phyloP scores from a whole-genome alignment of 2,113 vertebrate genomes.

The Odobenus rosmarus region DNA sequence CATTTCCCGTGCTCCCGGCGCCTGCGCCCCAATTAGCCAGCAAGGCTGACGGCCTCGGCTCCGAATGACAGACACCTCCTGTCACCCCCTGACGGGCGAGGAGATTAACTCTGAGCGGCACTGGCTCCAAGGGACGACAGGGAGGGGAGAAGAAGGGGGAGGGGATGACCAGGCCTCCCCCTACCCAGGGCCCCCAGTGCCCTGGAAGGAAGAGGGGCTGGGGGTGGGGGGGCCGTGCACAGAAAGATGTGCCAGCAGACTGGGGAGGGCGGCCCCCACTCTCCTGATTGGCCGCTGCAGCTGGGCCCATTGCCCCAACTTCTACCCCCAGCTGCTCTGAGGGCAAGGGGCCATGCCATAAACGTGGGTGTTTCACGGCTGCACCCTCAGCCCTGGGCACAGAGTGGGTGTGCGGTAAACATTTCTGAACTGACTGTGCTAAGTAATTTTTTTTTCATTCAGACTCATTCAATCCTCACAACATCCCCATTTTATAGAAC shows the following conservation, averaged over 20 bases:
- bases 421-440: not conserved
- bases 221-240: not conserved
- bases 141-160: slow-evolving; percentile 40
- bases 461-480: not conserved
- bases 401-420: not conserved
- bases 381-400: not conserved
- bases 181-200: not conserved
- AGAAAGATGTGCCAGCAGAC: not conserved
- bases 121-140: slow-evolving; percentile 12
- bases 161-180: slow-evolving; percentile 47
- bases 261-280: not conserved
- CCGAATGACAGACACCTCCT: slow-evolving; percentile 81
- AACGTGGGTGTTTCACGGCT: not conserved
- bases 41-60: slow-evolving; percentile 73
- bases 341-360: not conserved
- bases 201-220: not conserved
- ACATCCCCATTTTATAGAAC: slow-evolving; percentile 36
- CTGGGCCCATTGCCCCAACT: not conserved
- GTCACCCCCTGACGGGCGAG: slow-evolving; percentile 80
- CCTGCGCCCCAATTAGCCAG: slow-evolving; percentile 79
- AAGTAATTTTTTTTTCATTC: not conserved
- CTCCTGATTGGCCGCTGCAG: not conserved
- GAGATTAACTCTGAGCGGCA: slow-evolving; percentile 78
- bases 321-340: not conserved
- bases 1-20: slow-evolving; percentile 77